phyloP scores from a whole-genome alignment of 35 echinoderm and acorn worm genomes.

The Acanthaster planci region DNA sequence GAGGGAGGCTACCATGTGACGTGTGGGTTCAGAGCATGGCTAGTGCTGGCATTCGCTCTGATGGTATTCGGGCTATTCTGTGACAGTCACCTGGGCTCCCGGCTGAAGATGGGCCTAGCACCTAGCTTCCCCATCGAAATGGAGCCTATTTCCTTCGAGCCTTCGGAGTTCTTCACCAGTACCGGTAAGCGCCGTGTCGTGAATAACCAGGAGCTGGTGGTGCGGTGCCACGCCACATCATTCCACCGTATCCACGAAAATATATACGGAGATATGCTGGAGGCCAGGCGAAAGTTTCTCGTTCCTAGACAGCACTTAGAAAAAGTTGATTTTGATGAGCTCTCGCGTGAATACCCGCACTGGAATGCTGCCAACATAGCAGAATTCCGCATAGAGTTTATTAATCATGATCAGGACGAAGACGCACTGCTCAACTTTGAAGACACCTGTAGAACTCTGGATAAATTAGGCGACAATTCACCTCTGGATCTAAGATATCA shows the following conservation, averaged over 20 bases:
- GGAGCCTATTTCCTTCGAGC: slow-evolving; percentile 95
- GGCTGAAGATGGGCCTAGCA: slow-evolving; percentile 97
- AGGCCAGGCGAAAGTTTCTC: slow-evolving; percentile 57
- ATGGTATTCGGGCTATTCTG: slow-evolving; percentile 43
- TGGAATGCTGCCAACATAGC: slow-evolving; percentile 87
- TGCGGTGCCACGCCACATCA: slow-evolving; percentile 68
- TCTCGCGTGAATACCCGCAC: slow-evolving; percentile 72
- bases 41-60: slow-evolving; percentile 9
- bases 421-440: slow-evolving; percentile 91
- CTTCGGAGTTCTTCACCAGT: slow-evolving; percentile 85
- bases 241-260: slow-evolving; percentile 86
- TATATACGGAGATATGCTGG: slow-evolving; percentile 91
- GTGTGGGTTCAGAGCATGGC: slow-evolving; percentile 18
- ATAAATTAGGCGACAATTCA: slow-evolving; percentile 90
- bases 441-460: slow-evolving; percentile 71
- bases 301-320: slow-evolving; percentile 78
- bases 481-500: slow-evolving; percentile 66
- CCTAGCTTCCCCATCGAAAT: slow-evolving; percentile 96
- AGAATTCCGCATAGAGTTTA: slow-evolving; percentile 96
- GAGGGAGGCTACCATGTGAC: slow-evolving; percentile 21
- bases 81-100: slow-evolving; percentile 56
- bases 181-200: slow-evolving; percentile 70
- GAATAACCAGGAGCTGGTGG: slow-evolving; percentile 47
- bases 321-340: slow-evolving; percentile 82
- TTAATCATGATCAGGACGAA: slow-evolving; percentile 76